These are phyloP conservation scores for Solenodon paradoxus DNA, from an alignment of 2,113 vertebrate species.

Conservation along the genomic window DNA sequence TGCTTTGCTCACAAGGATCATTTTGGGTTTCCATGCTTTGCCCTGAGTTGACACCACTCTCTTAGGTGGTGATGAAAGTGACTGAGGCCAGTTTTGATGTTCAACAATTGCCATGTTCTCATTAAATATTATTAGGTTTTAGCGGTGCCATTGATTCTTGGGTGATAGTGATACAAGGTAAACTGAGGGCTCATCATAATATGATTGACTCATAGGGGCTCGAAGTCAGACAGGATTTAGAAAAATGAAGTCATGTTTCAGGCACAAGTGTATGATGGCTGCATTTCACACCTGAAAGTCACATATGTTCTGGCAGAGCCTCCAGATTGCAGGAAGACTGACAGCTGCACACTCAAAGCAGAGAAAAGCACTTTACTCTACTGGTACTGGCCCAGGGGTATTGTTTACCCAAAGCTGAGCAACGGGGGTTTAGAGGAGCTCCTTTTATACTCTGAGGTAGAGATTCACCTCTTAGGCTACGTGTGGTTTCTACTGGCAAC, in stretches of 20 bases:
- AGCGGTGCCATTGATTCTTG: neutral
- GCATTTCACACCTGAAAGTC: neutral
- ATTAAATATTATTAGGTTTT: neutral
- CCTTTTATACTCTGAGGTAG: too few relatives aligned
- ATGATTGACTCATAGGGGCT: neutral
- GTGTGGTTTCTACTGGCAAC: too few relatives aligned
- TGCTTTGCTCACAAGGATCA: neutral
- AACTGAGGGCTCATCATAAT: neutral
- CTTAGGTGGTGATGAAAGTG: neutral
- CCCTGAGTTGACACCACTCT: neutral
- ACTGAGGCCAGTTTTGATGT: neutral
- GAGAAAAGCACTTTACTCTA: too few relatives aligned
- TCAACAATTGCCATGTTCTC: neutral
- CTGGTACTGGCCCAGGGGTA: too few relatives aligned
- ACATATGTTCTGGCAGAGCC: neutral
- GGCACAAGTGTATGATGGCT: neutral
- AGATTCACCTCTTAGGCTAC: too few relatives aligned
- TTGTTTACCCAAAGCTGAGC: too few relatives aligned
- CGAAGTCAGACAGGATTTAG: neutral
- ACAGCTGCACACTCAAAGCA: too few relatives aligned
- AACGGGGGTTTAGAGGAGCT: too few relatives aligned
- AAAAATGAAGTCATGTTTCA: neutral
- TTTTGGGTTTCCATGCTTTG: neutral
- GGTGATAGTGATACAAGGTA: neutral
- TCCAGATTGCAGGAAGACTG: neutral